These are phyloP conservation scores for Caenorhabditis japonica DNA, from an alignment of 2,888 invertebrate genomes.

Conservation along the genomic window DNA sequence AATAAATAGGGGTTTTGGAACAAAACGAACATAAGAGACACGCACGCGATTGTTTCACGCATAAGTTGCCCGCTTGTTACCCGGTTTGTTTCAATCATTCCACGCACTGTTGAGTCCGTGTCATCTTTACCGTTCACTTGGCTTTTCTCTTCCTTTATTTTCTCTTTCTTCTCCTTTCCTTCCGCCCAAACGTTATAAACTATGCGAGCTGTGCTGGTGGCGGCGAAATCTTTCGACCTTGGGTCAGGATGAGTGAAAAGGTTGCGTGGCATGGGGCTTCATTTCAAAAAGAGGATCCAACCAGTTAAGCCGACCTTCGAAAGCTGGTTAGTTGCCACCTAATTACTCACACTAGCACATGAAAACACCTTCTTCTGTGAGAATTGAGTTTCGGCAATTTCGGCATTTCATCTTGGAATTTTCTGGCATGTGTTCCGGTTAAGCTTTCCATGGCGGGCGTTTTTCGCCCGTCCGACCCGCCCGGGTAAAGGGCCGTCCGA, in stretches of 20 bases:
- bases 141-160: too few relatives aligned
- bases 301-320: conserved; percentile 46
- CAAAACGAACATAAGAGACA: too few relatives aligned
- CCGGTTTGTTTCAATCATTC: conserved; percentile 49
- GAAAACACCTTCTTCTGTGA: conserved; percentile 5
- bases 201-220: conserved; percentile 14
- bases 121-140: conserved; percentile 22
- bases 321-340: conserved; percentile 41
- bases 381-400: too few relatives aligned
- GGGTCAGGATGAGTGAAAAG: conserved; percentile 27
- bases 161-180: too few relatives aligned
- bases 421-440: too few relatives aligned
- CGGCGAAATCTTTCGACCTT: conserved; percentile 42
- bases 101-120: conserved; percentile 41
- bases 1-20: too few relatives aligned
- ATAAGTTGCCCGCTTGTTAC: conserved; percentile 43
- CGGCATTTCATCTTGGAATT: too few relatives aligned
- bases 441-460: too few relatives aligned
- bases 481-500: too few relatives aligned
- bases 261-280: conserved; percentile 13
- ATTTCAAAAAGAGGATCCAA: conserved; percentile 10
- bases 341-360: conserved; percentile 31
- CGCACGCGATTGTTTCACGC: conserved; percentile 46
- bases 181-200: not conserved
- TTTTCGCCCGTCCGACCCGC: too few relatives aligned